Evolutionary conservation across 2,888 invertebrate species (phyloP).

Genomic region (Phanerotoma sp.): DNA sequence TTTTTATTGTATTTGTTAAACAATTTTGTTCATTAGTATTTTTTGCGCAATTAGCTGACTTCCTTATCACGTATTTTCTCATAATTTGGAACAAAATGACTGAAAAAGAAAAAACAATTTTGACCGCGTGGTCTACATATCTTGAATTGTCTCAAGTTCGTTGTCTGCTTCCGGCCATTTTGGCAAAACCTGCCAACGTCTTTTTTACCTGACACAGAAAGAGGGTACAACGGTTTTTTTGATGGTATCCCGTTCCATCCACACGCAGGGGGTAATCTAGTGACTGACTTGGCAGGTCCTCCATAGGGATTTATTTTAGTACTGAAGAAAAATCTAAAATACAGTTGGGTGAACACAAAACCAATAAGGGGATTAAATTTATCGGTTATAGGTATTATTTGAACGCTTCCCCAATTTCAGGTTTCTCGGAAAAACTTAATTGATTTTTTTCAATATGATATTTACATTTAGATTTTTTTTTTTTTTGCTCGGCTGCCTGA

Average conservation of each 20-base stretch:
- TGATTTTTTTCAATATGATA: not conserved
- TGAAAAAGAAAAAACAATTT: not conserved
- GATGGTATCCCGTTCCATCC: constrained; percentile 28
- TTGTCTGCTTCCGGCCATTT: constrained; percentile 24
- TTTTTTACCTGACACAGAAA: constrained; percentile 26
- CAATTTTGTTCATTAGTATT: no score
- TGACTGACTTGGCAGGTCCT: not conserved
- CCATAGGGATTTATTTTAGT: not conserved
- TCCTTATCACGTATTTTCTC: no score
- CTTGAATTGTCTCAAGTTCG: not conserved
- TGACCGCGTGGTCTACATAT: not conserved
- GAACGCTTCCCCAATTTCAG: not conserved
- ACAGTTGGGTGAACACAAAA: constrained; percentile 3
- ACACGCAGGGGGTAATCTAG: not conserved
- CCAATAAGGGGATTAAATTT: not conserved
- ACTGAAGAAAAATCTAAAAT: not conserved
- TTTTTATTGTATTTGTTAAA: not conserved
- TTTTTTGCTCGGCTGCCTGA: no score
- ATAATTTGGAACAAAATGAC: no score
- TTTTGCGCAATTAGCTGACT: no score
- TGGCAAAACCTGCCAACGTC: constrained; percentile 24
- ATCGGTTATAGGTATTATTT: not conserved
- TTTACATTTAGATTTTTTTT: no score
- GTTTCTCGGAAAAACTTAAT: no score
- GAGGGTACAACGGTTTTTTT: not conserved